These are phyloP conservation scores for Meriones psammophilus DNA, from an alignment of 2,797 vertebrate species.

Conservation along the genomic window DNA sequence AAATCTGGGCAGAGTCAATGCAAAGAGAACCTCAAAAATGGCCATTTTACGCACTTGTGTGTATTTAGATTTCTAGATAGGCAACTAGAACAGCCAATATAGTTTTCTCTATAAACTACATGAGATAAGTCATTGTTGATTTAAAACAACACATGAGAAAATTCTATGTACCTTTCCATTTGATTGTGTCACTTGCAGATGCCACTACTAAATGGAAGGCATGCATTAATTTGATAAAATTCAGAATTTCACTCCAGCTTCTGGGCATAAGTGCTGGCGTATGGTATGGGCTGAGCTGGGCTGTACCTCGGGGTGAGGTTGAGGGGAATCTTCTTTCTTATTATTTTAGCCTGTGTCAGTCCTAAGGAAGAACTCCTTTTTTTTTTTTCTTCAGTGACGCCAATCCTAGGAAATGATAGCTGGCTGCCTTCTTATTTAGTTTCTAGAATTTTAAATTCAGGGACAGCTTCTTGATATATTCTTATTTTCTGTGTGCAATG, in stretches of 20 bases:
- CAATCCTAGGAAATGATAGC: not conserved
- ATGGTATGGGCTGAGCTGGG: not conserved
- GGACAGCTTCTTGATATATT: not conserved
- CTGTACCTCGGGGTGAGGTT: not conserved
- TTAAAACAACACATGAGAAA: not conserved
- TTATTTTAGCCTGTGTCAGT: not conserved
- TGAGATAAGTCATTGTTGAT: not conserved
- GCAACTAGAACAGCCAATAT: not conserved
- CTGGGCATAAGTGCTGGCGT: not conserved
- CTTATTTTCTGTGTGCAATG: slow-evolving; percentile 31
- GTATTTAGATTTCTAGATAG: not conserved
- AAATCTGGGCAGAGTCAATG: not conserved
- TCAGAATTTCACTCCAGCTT: not conserved
- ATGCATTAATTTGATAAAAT: not conserved
- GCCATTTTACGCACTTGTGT: not conserved
- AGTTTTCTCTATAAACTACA: not conserved
- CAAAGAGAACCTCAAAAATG: not conserved
- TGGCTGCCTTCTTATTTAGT: slow-evolving; percentile 24
- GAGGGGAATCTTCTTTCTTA: not conserved
- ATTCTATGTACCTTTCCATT: not conserved
- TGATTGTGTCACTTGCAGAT: not conserved
- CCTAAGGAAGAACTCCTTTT: not conserved
- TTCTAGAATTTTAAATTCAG: slow-evolving; percentile 42
- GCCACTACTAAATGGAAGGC: not conserved
- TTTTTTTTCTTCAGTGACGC: not conserved